Conservation (phyloP, 1,140 invertebrate species). For the Diachasma alloeum region DNA sequence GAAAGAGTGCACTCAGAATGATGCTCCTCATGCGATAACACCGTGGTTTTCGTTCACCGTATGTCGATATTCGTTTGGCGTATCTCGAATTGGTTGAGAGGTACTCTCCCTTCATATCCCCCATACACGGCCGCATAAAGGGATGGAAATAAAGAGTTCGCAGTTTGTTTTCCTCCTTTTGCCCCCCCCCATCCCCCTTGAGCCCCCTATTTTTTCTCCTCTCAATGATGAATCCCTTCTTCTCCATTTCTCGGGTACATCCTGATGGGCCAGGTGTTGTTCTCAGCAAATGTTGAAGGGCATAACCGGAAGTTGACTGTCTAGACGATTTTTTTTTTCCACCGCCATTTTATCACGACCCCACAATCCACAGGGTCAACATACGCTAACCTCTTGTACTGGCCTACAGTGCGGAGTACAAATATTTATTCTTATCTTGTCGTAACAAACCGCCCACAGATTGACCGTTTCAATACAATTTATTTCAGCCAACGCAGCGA, state of each 20-base stretch:
- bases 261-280: slow-evolving; percentile 50
- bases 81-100: slow-evolving; percentile 2
- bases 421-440: slow-evolving; percentile 5
- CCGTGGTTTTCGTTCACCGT: not conserved
- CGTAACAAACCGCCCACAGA: not conserved
- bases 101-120: not conserved
- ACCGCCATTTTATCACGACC: slow-evolving; percentile 18
- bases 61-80: not conserved
- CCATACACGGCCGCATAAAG: not conserved
- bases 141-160: slow-evolving; percentile 4
- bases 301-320: slow-evolving; percentile 54
- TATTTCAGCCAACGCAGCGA: not conserved
- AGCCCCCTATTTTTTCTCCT: not conserved
- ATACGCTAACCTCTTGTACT: not conserved
- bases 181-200: not conserved
- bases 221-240: slow-evolving; percentile 35
- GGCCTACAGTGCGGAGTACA: not conserved
- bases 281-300: slow-evolving; percentile 41
- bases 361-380: slow-evolving; percentile 8
- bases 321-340: slow-evolving; percentile 53
- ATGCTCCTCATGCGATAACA: not conserved
- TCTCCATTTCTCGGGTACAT: slow-evolving; percentile 38
- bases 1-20: not conserved
- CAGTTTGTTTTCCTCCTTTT: not conserved
- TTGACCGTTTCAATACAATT: not conserved